Conservation (phyloP, 2,113 vertebrate species). For the Vanacampus margaritifer region DNA sequence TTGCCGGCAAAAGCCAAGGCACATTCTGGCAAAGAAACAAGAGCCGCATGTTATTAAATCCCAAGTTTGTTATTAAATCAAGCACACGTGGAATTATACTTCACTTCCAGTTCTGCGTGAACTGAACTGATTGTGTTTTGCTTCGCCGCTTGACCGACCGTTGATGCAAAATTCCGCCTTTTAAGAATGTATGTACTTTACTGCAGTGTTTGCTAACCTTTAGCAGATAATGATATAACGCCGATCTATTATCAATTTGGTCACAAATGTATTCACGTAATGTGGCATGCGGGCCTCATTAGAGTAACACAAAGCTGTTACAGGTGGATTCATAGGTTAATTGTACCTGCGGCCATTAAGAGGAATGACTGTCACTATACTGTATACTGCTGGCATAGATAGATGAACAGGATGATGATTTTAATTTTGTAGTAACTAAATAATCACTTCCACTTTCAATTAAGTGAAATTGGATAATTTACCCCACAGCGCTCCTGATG, state of each 20-base stretch:
- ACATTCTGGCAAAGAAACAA: neutral
- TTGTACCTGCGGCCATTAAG: no score
- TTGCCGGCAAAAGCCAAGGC: neutral
- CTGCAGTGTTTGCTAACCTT: neutral
- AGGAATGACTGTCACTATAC: no score
- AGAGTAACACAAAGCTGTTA: neutral
- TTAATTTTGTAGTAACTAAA: neutral
- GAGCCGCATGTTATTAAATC: neutral
- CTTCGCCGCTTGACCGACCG: constrained; percentile 3
- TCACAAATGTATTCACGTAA: neutral
- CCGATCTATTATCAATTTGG: neutral
- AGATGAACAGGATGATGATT: no score
- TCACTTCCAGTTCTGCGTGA: neutral
- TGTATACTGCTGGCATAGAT: no score
- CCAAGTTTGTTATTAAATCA: neutral
- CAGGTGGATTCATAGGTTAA: no score
- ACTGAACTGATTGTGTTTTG: neutral
- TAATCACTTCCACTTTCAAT: neutral
- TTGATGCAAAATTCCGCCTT: constrained; percentile 13
- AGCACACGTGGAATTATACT: neutral
- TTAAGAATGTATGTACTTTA: constrained; percentile 1
- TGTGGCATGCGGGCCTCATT: no score
- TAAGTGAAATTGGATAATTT: neutral
- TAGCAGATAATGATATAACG: neutral
- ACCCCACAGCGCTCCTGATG: neutral